Base-by-base conservation (phyloP, 2,888 invertebrate genomes). In the Pinctada fucata region DNA sequence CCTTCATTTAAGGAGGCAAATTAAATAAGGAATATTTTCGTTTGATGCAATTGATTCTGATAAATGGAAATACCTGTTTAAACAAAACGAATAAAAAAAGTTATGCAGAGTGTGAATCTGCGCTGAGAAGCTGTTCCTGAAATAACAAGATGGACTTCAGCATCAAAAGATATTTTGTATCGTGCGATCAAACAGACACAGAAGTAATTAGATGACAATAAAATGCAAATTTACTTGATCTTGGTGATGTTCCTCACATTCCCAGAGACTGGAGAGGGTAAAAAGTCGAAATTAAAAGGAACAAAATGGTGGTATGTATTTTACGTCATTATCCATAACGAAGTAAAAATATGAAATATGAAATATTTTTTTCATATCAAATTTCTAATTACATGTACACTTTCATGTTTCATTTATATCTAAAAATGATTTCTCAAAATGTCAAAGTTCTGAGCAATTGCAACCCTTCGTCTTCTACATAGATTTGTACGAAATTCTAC, bases 241-340 rank as follows among this genome's bases (percentile, higher is more conserved):
- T 10, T 72, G 47, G 45, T 79, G 72, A 50, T 83, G 47, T 75
- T 83, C 52, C 31, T 82, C 1, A 49, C 81, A 47, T 70, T 80
- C 66, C 51, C 83, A 50, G 79, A 83, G 63, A 78, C 80, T 49
- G 77, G 79, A 68, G 71, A 79, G 48, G 83, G 81, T 16, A 85
- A 85, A 78, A 85, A 84, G 68, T 76, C 84, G 48, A 78, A 84
- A 58, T 82, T 86, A 52, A 88, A 88, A 74, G 88, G 87, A 64
- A 85, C 86, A 2, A 83, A 83, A 75, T 88, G 88, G 88, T 88
- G 88, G 88, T 88, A 82, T 81, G 88, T 87, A 70, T 31, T 31
- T 31, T 31, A 31, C 31, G 31, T 31, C 31, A 31, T 31, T 31
- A 31, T 31, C 31, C 31, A 31, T 31, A 31, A 31, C 1, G 31